Percentiles rank a stretch among this genome's conserved stretches.
These are phyloP conservation scores for Minunthozetes semirufus DNA, from an alignment of 2,888 invertebrate genomes.

Conservation along the genomic window DNA sequence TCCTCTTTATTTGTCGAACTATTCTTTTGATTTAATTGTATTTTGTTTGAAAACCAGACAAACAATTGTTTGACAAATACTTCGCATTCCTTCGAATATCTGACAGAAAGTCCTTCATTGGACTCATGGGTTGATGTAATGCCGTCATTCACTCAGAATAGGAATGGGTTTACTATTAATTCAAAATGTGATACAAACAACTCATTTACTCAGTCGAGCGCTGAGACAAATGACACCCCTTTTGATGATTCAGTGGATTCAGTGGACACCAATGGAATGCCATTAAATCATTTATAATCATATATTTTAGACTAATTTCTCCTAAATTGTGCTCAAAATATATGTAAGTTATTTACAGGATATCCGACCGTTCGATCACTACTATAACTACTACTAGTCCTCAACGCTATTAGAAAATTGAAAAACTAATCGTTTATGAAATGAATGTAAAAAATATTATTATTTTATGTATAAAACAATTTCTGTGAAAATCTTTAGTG, in stretches of 20 bases:
- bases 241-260: neutral
- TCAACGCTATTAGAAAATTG: slow-evolving; percentile 11
- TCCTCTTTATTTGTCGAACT: neutral
- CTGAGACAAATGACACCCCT: neutral
- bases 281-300: slow-evolving; percentile 1
- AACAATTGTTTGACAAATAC: too few species aligned
- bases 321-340: neutral
- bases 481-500: neutral
- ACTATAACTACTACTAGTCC: too few species aligned
- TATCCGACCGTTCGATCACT: too few species aligned
- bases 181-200: neutral
- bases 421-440: neutral
- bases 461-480: slow-evolving; percentile 10
- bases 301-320: neutral
- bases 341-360: neutral
- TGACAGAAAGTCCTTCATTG: neutral
- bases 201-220: neutral
- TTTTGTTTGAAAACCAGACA: too few species aligned
- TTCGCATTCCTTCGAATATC: too few species aligned
- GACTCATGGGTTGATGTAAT: slow-evolving; percentile 8
- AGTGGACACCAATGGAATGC: neutral
- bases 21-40: too few species aligned
- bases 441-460: neutral
- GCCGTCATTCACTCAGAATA: neutral
- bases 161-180: neutral